These are phyloP conservation scores for Calliopum simillimum DNA, from an alignment of 2,888 invertebrate species.

Conservation along the genomic window DNA sequence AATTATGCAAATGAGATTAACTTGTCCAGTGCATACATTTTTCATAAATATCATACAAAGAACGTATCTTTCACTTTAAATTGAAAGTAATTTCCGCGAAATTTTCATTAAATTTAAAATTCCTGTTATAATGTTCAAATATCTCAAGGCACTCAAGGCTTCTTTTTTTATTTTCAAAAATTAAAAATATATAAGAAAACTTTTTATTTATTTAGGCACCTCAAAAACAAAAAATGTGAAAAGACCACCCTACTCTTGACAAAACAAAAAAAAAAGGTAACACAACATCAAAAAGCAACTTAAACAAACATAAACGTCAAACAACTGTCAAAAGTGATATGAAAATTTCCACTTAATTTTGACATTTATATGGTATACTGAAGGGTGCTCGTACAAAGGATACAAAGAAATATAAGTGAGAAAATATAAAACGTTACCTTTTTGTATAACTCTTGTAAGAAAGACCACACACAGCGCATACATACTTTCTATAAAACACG, in stretches of 20 bases:
- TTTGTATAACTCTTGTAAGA: slow-evolving; percentile 4
- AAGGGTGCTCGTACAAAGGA: background rate
- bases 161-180: too few species aligned
- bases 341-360: slow-evolving; percentile 38
- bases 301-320: background rate
- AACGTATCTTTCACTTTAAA: too few species aligned
- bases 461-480: slow-evolving; percentile 29
- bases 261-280: background rate
- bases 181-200: too few species aligned
- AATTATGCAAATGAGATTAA: too few species aligned
- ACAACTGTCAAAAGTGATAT: slow-evolving; percentile 5
- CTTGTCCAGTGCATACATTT: too few species aligned
- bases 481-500: slow-evolving; percentile 1
- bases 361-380: slow-evolving; percentile 34
- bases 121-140: too few species aligned
- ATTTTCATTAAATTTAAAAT: too few species aligned
- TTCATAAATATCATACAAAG: too few species aligned
- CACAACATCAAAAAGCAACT: background rate
- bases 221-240: background rate
- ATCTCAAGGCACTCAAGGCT: too few species aligned
- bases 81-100: too few species aligned
- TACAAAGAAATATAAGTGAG: background rate
- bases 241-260: background rate
- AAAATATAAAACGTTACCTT: background rate
- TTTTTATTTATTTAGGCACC: slow-evolving; percentile 4